Percentiles rank a stretch among this genome's conserved stretches.
These are phyloP conservation scores for Eunapius fragilis DNA, from an alignment of 37 sponge, comb jelly and placozoan genomes.

Conservation along the genomic window DNA sequence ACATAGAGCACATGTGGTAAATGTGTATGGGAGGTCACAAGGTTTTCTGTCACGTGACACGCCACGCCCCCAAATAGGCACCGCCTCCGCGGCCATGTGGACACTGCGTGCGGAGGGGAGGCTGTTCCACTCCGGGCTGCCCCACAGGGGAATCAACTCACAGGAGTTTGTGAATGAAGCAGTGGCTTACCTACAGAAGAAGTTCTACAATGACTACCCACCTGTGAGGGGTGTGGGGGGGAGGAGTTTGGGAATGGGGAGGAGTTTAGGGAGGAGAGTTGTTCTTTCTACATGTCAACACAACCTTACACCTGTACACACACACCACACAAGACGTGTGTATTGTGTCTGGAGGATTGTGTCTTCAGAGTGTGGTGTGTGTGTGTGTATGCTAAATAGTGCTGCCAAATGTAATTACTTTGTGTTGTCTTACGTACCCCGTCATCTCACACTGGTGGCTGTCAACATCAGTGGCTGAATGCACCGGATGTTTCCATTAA, in stretches of 20 bases:
- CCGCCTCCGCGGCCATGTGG: conserved; percentile 72
- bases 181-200: conserved; percentile 42
- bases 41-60: not conserved
- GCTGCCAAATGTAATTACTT: too few relatives aligned
- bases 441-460: too few relatives aligned
- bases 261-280: conserved; percentile 5
- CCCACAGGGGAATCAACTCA: conserved; percentile 81
- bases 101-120: conserved; percentile 57
- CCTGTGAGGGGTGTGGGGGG: conserved; percentile 35
- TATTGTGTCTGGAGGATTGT: too few relatives aligned
- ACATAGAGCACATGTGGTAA: conserved; percentile 15
- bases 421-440: too few relatives aligned
- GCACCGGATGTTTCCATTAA: too few relatives aligned
- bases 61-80: conserved; percentile 28
- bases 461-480: too few relatives aligned
- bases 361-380: too few relatives aligned
- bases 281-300: too few relatives aligned
- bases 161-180: conserved; percentile 70
- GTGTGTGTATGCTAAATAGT: too few relatives aligned
- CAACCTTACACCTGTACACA: too few relatives aligned
- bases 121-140: conserved; percentile 85
- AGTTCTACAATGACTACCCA: conserved; percentile 73
- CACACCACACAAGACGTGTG: too few relatives aligned
- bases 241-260: not conserved
- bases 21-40: not conserved